Conservation (phyloP, 2,888 invertebrate species). For the Steromphala cineraria region DNA sequence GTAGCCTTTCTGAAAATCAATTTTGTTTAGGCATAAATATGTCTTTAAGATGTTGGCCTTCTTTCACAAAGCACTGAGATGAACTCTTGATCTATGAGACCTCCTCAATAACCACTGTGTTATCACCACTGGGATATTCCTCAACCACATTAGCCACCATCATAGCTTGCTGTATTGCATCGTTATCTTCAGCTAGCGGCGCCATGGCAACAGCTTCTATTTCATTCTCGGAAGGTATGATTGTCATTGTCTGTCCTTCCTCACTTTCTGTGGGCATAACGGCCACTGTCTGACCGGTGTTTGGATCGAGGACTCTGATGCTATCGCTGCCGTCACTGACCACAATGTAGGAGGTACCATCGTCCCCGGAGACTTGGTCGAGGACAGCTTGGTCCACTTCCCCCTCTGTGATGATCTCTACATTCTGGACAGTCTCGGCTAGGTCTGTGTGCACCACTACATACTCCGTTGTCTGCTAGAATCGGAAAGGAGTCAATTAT, state of each 20-base stretch:
- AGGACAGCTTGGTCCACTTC: constrained; percentile 44
- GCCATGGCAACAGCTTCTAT: constrained; percentile 43
- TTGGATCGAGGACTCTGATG: constrained; percentile 54
- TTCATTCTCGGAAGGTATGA: constrained; percentile 34
- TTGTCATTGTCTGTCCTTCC: constrained; percentile 36
- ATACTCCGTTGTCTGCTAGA: constrained; percentile 88
- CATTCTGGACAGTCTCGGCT: constrained; percentile 49
- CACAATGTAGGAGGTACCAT: constrained; percentile 41
- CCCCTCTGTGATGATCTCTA: constrained; percentile 53
- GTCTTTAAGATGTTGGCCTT: neutral
- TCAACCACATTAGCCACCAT: constrained; percentile 34
- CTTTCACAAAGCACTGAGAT: neutral
- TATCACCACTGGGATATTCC: constrained; percentile 10
- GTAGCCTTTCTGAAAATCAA: neutral
- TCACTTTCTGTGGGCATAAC: constrained; percentile 33
- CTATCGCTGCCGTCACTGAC: constrained; percentile 45
- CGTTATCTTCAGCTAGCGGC: constrained; percentile 28
- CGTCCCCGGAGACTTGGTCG: constrained; percentile 48
- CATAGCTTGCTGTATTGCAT: constrained; percentile 43
- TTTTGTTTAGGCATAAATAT: neutral
- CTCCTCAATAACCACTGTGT: neutral
- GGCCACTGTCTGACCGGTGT: constrained; percentile 54
- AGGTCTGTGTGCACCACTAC: constrained; percentile 81
- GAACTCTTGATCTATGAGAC: neutral
- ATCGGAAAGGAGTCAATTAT: constrained; percentile 9